Evolutionary conservation across 1,140 invertebrate genomes (phyloP).

Genomic region (Achroia grisella): DNA sequence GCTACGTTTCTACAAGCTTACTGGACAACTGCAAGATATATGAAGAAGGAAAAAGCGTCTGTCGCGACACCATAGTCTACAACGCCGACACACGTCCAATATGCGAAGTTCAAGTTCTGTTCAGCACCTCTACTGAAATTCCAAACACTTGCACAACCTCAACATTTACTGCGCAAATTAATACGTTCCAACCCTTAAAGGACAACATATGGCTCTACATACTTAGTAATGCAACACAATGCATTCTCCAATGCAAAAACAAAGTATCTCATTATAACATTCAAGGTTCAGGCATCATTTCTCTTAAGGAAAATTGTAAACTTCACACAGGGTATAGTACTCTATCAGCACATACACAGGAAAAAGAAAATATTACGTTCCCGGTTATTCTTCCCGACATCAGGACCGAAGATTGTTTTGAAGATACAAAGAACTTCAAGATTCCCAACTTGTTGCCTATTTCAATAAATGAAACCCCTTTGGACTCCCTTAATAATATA

Average conservation of each 20-base stretch:
- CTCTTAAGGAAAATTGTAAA: constrained; percentile 13
- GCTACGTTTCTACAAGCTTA: constrained; percentile 18
- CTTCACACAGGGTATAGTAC: constrained; percentile 16
- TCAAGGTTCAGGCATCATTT: constrained; percentile 16
- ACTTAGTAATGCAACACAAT: constrained; percentile 6
- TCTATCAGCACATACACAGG: constrained; percentile 5
- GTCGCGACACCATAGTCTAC: constrained; percentile 14
- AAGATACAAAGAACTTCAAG: not conserved
- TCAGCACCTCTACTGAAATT: constrained; percentile 8
- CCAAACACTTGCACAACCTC: constrained; percentile 13
- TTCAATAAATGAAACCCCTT: constrained; percentile 8
- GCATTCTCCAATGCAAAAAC: constrained; percentile 16
- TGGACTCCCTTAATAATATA: constrained; percentile 5
- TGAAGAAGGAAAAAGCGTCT: constrained; percentile 12
- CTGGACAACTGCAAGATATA: constrained; percentile 21
- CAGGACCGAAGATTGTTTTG: constrained; percentile 6
- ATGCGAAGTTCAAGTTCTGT: constrained; percentile 20
- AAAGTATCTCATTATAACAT: constrained; percentile 16
- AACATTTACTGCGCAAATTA: constrained; percentile 21
- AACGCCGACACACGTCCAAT: constrained; percentile 15
- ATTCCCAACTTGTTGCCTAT: constrained; percentile 2
- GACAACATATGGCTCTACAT: constrained; percentile 27
- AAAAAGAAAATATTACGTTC: constrained; percentile 6
- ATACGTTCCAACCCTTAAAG: constrained; percentile 12
- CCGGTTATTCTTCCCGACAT: constrained; percentile 16